A percentile compares a stretch with the other conserved stretches of the same genome.
phyloP scores from a whole-genome alignment of 2,113 vertebrate species.

The Hemiprocne comata region DNA sequence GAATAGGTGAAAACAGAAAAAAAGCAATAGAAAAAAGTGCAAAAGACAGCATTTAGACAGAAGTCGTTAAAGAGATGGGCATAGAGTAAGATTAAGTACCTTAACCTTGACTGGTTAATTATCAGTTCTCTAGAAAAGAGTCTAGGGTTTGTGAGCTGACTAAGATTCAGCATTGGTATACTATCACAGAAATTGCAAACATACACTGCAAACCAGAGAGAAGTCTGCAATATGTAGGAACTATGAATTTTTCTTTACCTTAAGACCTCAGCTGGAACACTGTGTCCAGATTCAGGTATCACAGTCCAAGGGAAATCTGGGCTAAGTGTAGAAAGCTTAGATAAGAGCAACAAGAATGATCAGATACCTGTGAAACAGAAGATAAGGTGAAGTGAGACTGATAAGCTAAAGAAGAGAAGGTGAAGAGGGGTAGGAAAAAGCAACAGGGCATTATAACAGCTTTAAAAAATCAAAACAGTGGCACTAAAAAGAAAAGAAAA shows the following conservation, averaged over 20 bases:
- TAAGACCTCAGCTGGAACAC: not conserved
- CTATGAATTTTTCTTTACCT: not conserved
- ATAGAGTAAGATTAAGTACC: not conserved
- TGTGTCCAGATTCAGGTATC: not conserved
- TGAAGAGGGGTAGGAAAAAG: not conserved
- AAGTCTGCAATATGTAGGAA: not conserved
- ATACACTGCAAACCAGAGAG: not conserved
- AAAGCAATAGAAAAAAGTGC: not conserved
- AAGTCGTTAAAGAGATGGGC: rapidly evolving
- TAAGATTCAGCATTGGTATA: not conserved
- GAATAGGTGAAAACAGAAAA: not conserved
- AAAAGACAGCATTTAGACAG: not conserved
- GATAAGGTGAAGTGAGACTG: not conserved
- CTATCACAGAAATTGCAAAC: not conserved
- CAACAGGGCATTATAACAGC: not conserved
- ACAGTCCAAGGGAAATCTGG: not conserved
- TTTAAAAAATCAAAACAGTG: not conserved
- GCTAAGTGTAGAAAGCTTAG: not conserved
- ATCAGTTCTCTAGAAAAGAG: not conserved
- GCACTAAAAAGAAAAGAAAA: not conserved
- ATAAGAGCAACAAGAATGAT: not conserved
- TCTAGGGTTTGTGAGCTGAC: not conserved
- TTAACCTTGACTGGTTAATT: not conserved
- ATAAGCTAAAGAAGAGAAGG: not conserved
- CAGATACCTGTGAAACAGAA: not conserved